Evolutionary conservation across 2,113 vertebrate species (phyloP), one percentile per base, ranked within the genome.

Genomic region (Psammodynastes pulverulentus): DNA sequence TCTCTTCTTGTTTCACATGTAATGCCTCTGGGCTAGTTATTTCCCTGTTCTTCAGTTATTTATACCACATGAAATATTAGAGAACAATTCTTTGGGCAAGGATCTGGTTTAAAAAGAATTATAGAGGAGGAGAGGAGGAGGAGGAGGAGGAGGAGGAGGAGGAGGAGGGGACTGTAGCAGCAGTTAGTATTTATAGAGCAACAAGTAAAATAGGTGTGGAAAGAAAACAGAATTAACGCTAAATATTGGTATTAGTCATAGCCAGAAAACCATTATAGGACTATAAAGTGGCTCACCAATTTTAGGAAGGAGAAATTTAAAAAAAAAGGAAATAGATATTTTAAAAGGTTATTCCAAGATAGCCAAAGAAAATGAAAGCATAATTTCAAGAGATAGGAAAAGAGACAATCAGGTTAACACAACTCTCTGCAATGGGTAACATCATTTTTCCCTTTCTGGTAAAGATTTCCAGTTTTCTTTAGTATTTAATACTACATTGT

Each of bases 311-410:
- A 3, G 52, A 19, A 10, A 93, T 91, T 67, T 5, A 1, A 10
- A 51, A 19, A 93, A 93, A 91, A 92, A 10, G 54, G 72, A 51
- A 86, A 88, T 52, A 89, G 51, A 39, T 93, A 93, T 93, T 91
- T 2, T 45, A 92, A 93, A 43, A 34, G 8, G 3, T 34, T 95
- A 8, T 67, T 90, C 87, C 13, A 91, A 92, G 51, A 88, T 0
- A 58, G 10, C 3, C 84, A 90, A 92, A 88, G 72, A 90, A 96
- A 95, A 90, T 9, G 0, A 26, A 87, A 93, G 34, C 6, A 90
- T 93, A 95, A 87, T 87, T 13, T 2, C 26, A 94, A 95, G 29
- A 94, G 92, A 43, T 62, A 89, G 53, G 87, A 94, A 92, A 67
- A 43, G 26, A 87, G n/a, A 29, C 24, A 87, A 90, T 90, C 34